A percentile compares a stretch with the other conserved stretches of the same genome.
These are phyloP conservation scores for Jaculus jaculus DNA, from an alignment of 2,113 vertebrate genomes.

Conservation along the genomic window DNA sequence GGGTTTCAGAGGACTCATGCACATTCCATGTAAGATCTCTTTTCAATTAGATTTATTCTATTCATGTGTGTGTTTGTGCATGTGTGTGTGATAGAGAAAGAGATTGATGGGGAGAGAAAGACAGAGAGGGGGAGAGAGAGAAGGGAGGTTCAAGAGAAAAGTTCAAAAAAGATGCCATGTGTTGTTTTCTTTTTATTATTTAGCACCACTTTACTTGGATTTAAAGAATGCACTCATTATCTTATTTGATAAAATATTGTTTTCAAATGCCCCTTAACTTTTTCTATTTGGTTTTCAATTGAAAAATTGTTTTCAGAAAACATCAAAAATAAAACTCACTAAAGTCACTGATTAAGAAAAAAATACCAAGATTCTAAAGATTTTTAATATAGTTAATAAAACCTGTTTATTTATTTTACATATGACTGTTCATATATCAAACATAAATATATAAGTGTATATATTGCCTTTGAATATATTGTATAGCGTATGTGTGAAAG, in stretches of 20 bases:
- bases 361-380: neutral
- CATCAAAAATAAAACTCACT: neutral
- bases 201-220: neutral
- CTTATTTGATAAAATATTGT: neutral
- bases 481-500: neutral
- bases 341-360: neutral
- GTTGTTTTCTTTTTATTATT: neutral
- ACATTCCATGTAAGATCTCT: neutral
- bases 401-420: neutral
- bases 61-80: too few species aligned
- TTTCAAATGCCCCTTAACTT: neutral
- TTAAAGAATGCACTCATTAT: neutral
- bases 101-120: too few species aligned
- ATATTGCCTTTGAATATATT: too few species aligned
- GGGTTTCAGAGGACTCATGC: neutral
- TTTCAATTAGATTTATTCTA: neutral
- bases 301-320: conserved; percentile 17
- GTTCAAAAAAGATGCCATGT: neutral
- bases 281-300: neutral
- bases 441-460: neutral
- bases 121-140: too few species aligned
- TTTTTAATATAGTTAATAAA: neutral
- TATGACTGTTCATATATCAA: neutral
- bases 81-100: too few species aligned
- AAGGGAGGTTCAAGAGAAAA: too few species aligned